phyloP scores from a whole-genome alignment of 2,888 invertebrate genomes.

The Cryptosula pallasiana region DNA sequence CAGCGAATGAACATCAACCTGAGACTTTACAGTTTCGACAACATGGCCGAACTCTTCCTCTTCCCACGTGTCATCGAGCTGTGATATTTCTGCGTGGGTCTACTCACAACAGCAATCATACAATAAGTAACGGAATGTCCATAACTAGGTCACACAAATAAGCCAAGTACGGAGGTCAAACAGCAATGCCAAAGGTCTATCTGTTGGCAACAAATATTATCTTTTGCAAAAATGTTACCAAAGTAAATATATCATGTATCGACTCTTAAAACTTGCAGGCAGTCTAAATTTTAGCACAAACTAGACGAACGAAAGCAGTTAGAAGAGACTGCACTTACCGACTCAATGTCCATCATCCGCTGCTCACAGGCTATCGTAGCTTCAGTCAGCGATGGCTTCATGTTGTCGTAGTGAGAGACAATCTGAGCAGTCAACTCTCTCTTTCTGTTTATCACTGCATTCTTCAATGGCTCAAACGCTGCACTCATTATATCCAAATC shows the following conservation, averaged over 20 bases:
- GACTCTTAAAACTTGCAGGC: too few species aligned
- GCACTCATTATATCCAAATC: neutral
- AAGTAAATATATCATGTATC: too few species aligned
- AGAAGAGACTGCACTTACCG: neutral
- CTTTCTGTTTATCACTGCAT: constrained; percentile 17
- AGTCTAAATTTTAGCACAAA: too few species aligned
- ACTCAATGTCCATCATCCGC: neutral
- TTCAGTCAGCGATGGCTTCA: neutral
- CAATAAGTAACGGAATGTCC: too few species aligned
- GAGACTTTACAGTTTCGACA: neutral
- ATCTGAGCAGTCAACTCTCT: constrained; percentile 8
- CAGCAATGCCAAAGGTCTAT: too few species aligned
- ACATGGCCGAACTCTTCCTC: neutral
- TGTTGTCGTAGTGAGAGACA: neutral
- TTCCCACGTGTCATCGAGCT: neutral
- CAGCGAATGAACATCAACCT: neutral
- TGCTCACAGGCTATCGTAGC: neutral
- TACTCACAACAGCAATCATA: neutral
- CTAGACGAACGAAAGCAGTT: neutral
- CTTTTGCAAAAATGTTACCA: too few species aligned
- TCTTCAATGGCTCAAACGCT: constrained; percentile 3
- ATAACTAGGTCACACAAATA: too few species aligned
- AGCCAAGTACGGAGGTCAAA: too few species aligned
- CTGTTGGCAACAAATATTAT: too few species aligned
- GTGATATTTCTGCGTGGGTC: neutral